Percentiles rank a stretch among this genome's conserved stretches.
phyloP scores from a whole-genome alignment of 2,113 vertebrate genomes.

The Apteryx owenii region DNA sequence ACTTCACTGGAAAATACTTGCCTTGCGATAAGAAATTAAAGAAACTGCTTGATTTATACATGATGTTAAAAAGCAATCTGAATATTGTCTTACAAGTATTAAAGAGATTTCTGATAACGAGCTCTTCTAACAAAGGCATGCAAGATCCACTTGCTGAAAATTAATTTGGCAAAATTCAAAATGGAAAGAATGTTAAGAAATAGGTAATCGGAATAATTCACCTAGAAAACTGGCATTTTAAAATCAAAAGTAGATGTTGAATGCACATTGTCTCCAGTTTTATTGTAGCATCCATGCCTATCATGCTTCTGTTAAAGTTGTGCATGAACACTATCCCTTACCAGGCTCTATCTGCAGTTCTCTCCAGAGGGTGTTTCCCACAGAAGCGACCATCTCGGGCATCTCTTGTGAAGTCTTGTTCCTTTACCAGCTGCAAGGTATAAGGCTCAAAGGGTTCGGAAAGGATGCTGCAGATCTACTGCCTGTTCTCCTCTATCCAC shows the following conservation, averaged over 20 bases:
- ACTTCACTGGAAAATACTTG: background rate
- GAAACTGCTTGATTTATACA: background rate
- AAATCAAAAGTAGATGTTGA: background rate
- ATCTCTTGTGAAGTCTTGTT: background rate
- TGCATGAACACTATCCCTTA: background rate
- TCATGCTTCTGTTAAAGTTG: fast-evolving
- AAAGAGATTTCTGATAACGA: background rate
- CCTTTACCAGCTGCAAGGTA: background rate
- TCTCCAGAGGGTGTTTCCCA: background rate
- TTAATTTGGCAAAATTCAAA: background rate
- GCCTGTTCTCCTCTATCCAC: background rate
- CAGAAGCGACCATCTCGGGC: fast-evolving
- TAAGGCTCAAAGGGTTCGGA: background rate
- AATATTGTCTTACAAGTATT: background rate
- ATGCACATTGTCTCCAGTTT: background rate
- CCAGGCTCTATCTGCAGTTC: background rate
- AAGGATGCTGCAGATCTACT: fast-evolving
- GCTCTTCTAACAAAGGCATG: background rate
- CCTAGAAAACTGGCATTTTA: fast-evolving
- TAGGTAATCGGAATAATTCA: background rate
- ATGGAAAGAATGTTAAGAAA: background rate
- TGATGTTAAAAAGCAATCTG: background rate
- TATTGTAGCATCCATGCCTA: background rate
- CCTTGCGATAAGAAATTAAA: background rate
- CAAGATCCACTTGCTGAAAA: background rate